Base-by-base conservation (phyloP, 35 echinoderm and acorn worm genomes). In the Eucidaris tribuloides region DNA sequence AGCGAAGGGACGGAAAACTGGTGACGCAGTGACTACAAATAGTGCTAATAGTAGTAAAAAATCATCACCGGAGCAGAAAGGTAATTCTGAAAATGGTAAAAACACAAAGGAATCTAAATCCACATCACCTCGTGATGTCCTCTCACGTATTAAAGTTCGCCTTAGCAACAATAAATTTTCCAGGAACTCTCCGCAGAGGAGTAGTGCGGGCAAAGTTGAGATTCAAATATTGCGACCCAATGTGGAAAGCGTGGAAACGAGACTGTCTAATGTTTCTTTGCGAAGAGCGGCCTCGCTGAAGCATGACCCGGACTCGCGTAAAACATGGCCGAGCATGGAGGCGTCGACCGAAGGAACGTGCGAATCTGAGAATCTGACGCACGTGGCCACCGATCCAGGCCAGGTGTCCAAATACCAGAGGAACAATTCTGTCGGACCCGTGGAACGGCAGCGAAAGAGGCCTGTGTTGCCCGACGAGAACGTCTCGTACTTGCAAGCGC, bases 51-150 rank as follows among this genome's bases (percentile, higher is more conserved):
- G 35, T 7, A 74, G 68, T 74, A 74, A 38, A 22, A 38, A 74
- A 41, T 74, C 68, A 42, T 74, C 68, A 17, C 68, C 68, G 6
- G 68, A 74, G 24, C 68, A 74, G 44, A 74, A 20, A 23, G n/a
- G 22, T 25, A 74, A 42, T 6, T 1, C n/a, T 7, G 68, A 74
- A 23, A 74, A 44, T 41, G 37, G 34, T n/a, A 74, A n/a, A n/a
- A n/a, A n/a, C n/a, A n/a, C n/a, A n/a, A n/a, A 74, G 34, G 68
- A 74, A 23, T 74, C 68, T 22, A 74, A 74, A 40, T 74, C 68
- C 0, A 40, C 44, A 20, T 74, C 68, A n/a, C 68, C 68, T 23
- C 68, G 68, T n/a, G 68, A 74, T 42, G 68, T 74, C 9, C 29
- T 74, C 22, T 74, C 68, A 25, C 68, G 68, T 2, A 74, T 74